Base-by-base conservation (phyloP, 1,140 invertebrate species). In the Sweltsa coloradensis region DNA sequence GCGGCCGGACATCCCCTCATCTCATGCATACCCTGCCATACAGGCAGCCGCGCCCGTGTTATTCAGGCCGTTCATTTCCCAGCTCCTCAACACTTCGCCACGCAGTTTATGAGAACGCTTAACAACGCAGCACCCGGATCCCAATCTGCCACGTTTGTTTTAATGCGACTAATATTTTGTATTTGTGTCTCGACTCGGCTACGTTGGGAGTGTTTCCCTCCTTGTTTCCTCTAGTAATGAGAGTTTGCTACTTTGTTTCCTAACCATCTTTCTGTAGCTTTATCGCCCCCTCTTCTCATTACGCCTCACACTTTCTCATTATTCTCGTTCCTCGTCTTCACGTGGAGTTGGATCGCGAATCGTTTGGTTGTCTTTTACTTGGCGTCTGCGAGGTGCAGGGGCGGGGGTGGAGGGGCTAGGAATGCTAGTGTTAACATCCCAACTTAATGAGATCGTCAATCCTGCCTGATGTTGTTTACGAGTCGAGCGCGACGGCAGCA, bases 201-300 rank as follows among this genome's bases (percentile, higher is more conserved):
- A 19, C 41, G 19, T 19, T 25, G 14, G 16, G 23, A 25, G 18
- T 43, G 25, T 27, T 13, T 43, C n/a, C 13, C n/a, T n/a, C n/a
- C n/a, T n/a, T n/a, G n/a, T n/a, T n/a, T n/a, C n/a, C n/a, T n/a
- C 36, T 18, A 0, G 24, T 43, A 43, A 43, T 43, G 41, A 43
- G 41, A 43, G 41, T 24, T 39, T 16, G 45, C 31, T 34, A 47
- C 29, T 47, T 39, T 47, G 45, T 39, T 47, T 24, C 45, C 44
- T 34, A 14, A 34, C 22, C 45, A 34, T 47, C 31, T 34, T 47
- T 47, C 45, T 34, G 42, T 44, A 34, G 29, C 31, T 47, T 47
- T 47, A 47, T 47, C 45, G 41, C 45, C 36, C 45, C 41, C 21
- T 47, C 45, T 47, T 47, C 45, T 47, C 45, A 47, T 47, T 47